Base-by-base conservation (phyloP, 2,113 vertebrate genomes). In the Mirza zaza region DNA sequence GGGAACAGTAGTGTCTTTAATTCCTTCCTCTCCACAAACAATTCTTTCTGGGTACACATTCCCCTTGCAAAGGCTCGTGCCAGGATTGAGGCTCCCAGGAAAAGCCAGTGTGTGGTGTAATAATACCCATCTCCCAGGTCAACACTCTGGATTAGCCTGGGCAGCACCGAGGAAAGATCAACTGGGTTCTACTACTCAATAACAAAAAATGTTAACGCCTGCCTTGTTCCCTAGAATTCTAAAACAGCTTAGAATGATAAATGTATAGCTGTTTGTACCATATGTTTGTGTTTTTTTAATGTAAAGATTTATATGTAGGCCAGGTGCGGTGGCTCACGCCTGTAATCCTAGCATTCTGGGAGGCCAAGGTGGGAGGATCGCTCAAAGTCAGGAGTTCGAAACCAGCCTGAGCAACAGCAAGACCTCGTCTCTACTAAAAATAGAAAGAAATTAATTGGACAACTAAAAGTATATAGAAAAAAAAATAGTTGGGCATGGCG, bases 121-220 rank as follows among this genome's bases (percentile, higher is more conserved):
- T 4, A 17, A 23, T n/a, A 25, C n/a, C 11, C 11, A 1, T 10
- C 6, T 45, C 61, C n/a, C 0, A 11, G 11, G 1, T 34, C 5
- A 8, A 4, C 36, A 8, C 6, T 14, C 39, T 18, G 65, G n/a
- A 73, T 61, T 25, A 13, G 42, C 42, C n/a, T 52, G 18, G 42
- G 17, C 50, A 63, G 10, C 0, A 25, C 42, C 39, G 39, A 6
- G 23, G 70, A 80, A 48, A 32, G 13, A 4, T 45, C 45, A 79
- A 18, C 36, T 45, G 29, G 34, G 17, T 32, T 34, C 63, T 89
- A 57, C 23, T 80, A 25, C n/a, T 85, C n/a, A 55, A 4, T 12
- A 59, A 52, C 36, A 59, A 83, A 11, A 67, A 8, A 34, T 70
- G 21, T 42, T 32, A 52, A 88, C 17, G 7, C 15, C 20, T 5